Evolutionary conservation across 2,888 invertebrate species (phyloP), one percentile per base, ranked within the genome.

Genomic region (Sympetrum striolatum): DNA sequence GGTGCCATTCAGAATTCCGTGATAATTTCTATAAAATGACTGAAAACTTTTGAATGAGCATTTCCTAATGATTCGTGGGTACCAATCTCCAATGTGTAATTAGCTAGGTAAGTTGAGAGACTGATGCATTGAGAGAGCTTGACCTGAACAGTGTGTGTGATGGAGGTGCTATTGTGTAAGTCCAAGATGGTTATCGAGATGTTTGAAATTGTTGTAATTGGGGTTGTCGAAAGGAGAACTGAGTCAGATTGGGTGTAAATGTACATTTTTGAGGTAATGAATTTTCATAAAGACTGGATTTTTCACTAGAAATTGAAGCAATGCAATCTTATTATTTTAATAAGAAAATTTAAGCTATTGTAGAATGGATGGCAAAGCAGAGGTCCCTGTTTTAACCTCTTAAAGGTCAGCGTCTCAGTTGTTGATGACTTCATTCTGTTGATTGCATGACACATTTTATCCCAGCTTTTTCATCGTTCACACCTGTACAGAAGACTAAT

Each of bases 1-100:
- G 91, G 98, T 98, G 90, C 97, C 98, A 15, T 98, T 98, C 95
- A 95, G 96, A 93, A 97, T 97, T 91, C 96, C 96, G 92, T 96
- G 96, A 95, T 92, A 86, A 86, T 60, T 86, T n/a, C 58, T 60
- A n/a, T 64, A n/a, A 86, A 35, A 60, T 37, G 86, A 37, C 58
- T 60, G 58, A 60, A n/a, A 35, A 22, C 22, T 58, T n/a, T 82
- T 64, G 86, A 86, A 15, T 60, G 86, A 37, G 35, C 35, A 37
- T 86, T 86, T 86, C 60, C 37, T 60, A 86, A 22, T 60, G 35
- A 60, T 60, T 64, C n/a, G 37, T 64, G 60, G 86, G 60, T 86
- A 37, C 58, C 60, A 60, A 35, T 86, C 60, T 64, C 14, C 60
- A 60, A 86, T 86, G 86, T 37, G 60, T 86, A 53, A 60, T 86